Evolutionary conservation across 2,113 vertebrate genomes (phyloP), one percentile per base, ranked within the genome.

Genomic region (Sorex araneus): DNA sequence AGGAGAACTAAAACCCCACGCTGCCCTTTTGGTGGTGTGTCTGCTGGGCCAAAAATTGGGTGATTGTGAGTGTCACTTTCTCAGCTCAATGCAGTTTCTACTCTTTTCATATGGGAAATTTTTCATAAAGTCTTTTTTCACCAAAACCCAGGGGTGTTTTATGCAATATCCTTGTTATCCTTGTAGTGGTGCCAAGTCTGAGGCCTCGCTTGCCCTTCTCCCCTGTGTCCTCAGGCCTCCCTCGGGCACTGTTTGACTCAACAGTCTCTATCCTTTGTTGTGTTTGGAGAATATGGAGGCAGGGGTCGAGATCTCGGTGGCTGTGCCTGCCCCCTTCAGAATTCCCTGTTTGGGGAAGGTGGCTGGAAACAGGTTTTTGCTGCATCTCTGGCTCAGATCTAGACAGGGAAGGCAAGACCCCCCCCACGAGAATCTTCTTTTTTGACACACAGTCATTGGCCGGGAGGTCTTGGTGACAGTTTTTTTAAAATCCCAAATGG

Each of bases 11-110:
- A 95, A 97, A 95, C 92, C 95, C 95, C 95, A 95, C 95, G 95
- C 96, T 92, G 92, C 97, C 95, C 97, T 97, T 97, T 96, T 69
- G 63, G 94, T 97, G 92, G 97, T 97, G 97, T 97, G 97, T 93
- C 96, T 96, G 94, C 97, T 97, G 97, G 92, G 97, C 97, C 97
- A 97, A 97, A 97, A 97, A 95, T 96, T 93, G 97, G 97, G 97
- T 97, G 96, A 86, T 97, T 96, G 97, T 95, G 95, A 95, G 94
- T 63, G 96, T 97, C 96, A 97, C 95, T 98, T 98, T 97, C 95
- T 97, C 97, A 97, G 96, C 93, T 94, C 94, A 97, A 95, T 95
- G 89, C 97, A 94, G 96, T 97, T 98, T 98, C 97, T 98, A 98
- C 97, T 97, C 86, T 97, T 98, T 98, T 98, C 95, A 96, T 97